These are phyloP conservation scores for Spheniscus humboldti DNA, from an alignment of 2,797 vertebrate genomes.

Conservation along the genomic window DNA sequence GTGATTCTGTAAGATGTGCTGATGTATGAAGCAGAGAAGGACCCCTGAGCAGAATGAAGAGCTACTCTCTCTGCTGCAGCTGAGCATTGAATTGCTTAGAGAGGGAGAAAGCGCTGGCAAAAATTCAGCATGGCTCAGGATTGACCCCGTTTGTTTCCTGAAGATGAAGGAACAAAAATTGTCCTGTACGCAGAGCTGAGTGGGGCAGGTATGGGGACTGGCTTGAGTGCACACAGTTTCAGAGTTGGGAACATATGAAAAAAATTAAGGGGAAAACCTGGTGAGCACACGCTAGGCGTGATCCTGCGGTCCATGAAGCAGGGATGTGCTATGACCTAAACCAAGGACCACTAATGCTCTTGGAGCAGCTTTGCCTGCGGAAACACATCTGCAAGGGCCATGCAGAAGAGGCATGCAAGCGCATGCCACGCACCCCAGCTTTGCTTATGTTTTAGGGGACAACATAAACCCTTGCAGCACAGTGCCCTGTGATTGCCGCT, in stretches of 20 bases:
- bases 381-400: background rate
- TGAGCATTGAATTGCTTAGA: background rate
- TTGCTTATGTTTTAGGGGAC: background rate
- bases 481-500: background rate
- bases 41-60: conserved; percentile 22
- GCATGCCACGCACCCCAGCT: accelerated
- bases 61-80: background rate
- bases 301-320: background rate
- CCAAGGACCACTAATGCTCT: background rate
- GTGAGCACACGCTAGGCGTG: background rate
- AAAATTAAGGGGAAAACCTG: background rate
- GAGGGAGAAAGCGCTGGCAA: background rate
- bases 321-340: background rate
- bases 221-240: background rate
- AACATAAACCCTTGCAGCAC: background rate
- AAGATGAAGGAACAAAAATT: background rate
- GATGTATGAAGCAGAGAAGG: background rate
- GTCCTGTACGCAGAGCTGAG: background rate
- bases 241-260: accelerated
- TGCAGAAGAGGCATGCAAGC: accelerated
- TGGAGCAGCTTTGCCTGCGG: background rate
- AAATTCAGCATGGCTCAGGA: background rate
- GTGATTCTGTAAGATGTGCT: conserved; percentile 14
- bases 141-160: background rate
- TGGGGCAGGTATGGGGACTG: background rate